phyloP scores from a whole-genome alignment of 2,797 vertebrate species.

The Craterocephalus amniculus region DNA sequence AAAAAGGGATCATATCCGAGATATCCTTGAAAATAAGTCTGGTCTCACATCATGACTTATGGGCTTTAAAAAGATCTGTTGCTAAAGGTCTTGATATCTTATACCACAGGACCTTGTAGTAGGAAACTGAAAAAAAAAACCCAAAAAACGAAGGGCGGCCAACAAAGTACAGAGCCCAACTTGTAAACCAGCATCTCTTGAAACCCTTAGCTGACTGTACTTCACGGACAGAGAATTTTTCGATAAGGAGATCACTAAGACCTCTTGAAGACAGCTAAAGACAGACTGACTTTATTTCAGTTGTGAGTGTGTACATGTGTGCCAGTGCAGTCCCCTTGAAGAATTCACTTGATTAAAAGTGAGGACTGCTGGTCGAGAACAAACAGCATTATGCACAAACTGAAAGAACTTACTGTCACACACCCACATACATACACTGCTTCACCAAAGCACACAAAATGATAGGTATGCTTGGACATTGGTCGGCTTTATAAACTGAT shows the following conservation, averaged over 20 bases:
- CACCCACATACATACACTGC: slow-evolving; percentile 4
- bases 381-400: slow-evolving; percentile 48
- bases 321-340: slow-evolving; percentile 39
- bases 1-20: no score
- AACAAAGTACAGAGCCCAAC: not conserved
- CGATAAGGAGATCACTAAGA: slow-evolving; percentile 30
- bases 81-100: no score
- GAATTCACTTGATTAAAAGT: slow-evolving; percentile 55
- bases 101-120: no score
- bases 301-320: not conserved
- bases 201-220: slow-evolving; percentile 7
- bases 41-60: no score
- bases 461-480: slow-evolving; percentile 45
- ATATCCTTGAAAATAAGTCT: no score
- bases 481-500: slow-evolving; percentile 44
- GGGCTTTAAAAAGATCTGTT: no score
- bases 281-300: slow-evolving; percentile 1
- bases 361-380: slow-evolving; percentile 36
- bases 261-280: slow-evolving; percentile 17
- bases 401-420: slow-evolving; percentile 14
- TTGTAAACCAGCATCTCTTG: not conserved
- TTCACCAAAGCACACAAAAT: slow-evolving; percentile 39
- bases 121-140: no score
- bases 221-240: slow-evolving; percentile 27
- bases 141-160: no score